phyloP scores from a whole-genome alignment of 2,797 vertebrate genomes.

The Hemitrygon akajei region DNA sequence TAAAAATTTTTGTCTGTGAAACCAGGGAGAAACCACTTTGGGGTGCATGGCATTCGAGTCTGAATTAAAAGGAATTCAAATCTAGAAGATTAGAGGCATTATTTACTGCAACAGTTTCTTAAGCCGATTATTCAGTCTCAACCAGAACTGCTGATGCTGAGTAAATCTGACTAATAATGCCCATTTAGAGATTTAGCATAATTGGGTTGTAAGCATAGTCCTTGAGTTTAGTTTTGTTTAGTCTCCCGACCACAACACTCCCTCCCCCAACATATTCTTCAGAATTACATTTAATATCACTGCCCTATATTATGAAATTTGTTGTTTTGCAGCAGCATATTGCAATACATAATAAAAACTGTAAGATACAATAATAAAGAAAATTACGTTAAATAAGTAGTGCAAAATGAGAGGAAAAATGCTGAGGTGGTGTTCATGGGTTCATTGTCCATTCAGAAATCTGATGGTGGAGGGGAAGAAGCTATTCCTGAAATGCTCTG shows the following conservation, averaged over 20 bases:
- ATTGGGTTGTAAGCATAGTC: background rate
- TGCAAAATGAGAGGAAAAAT: too few relatives aligned
- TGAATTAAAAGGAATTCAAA: background rate
- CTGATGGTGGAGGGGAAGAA: too few relatives aligned
- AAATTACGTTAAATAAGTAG: too few relatives aligned
- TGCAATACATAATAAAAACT: too few relatives aligned
- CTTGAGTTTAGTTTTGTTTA: background rate
- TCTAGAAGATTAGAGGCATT: background rate
- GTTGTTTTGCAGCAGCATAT: too few relatives aligned
- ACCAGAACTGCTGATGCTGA: background rate
- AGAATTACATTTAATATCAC: too few relatives aligned
- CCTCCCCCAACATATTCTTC: background rate
- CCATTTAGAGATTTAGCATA: background rate
- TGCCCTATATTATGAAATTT: too few relatives aligned
- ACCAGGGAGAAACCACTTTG: background rate
- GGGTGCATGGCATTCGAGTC: too few relatives aligned
- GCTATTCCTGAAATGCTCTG: too few relatives aligned
- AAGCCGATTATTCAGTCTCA: constrained; percentile 17
- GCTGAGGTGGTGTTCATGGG: too few relatives aligned
- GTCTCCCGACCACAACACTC: background rate
- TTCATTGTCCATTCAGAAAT: too few relatives aligned
- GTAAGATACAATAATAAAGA: too few relatives aligned
- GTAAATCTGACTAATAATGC: constrained; percentile 3
- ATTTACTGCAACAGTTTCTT: background rate
- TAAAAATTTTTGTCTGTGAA: background rate